Conservation (phyloP, 2,888 invertebrate genomes). For the Agrochola lota region DNA sequence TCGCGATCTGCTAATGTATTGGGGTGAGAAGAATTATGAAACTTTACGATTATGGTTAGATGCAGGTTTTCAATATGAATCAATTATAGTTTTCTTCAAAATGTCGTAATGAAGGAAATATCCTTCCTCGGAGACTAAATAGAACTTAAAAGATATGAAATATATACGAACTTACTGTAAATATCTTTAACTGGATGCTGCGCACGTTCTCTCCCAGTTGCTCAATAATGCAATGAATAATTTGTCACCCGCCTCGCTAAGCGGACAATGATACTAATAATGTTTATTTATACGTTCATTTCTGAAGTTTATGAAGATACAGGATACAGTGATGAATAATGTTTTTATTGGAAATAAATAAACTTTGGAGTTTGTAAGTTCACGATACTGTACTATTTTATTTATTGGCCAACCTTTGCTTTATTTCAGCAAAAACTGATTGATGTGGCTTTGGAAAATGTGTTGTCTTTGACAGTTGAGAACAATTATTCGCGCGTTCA, state of each 20-base stretch:
- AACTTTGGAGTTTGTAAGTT: background rate
- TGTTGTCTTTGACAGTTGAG: no score
- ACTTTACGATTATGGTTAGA: background rate
- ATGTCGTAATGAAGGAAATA: background rate
- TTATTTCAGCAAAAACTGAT: background rate
- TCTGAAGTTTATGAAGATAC: slow-evolving; percentile 35
- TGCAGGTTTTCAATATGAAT: background rate
- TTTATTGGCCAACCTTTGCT: background rate
- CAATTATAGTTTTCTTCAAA: background rate
- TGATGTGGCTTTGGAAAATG: background rate
- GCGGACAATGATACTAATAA: slow-evolving; percentile 49
- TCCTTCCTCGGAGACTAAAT: slow-evolving; percentile 8
- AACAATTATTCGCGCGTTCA: no score
- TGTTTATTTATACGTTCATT: slow-evolving; percentile 49
- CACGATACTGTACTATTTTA: background rate
- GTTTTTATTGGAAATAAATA: slow-evolving; percentile 30
- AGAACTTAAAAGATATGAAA: slow-evolving; percentile 47
- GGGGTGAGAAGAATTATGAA: background rate
- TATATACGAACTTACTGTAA: slow-evolving; percentile 52
- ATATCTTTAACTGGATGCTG: slow-evolving; percentile 38
- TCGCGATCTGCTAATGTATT: slow-evolving; percentile 23
- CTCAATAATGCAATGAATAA: slow-evolving; percentile 65
- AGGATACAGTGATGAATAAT: slow-evolving; percentile 31
- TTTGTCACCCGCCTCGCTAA: slow-evolving; percentile 59
- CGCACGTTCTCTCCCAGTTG: slow-evolving; percentile 30